A percentile compares a stretch with the other conserved stretches of the same genome.
Evolutionary conservation across 2,888 invertebrate species (phyloP).

Genomic region (Myopa tessellatipennis): DNA sequence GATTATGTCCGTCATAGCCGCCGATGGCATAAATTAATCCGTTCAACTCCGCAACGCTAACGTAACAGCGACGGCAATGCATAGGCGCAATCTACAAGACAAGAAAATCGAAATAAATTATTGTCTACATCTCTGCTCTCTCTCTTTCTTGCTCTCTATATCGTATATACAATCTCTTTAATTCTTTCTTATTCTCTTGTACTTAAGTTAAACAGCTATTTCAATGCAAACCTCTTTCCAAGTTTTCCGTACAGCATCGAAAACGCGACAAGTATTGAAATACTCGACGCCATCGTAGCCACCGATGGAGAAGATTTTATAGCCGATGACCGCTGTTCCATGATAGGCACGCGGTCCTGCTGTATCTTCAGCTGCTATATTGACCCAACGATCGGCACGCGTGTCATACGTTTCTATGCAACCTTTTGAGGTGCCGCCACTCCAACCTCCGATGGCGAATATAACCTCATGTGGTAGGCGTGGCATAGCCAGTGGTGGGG

Average conservation of each 20-base stretch:
- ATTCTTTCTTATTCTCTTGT: neutral
- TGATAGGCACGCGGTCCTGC: slow-evolving; percentile 91
- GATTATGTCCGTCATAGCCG: slow-evolving; percentile 86
- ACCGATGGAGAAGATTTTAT: slow-evolving; percentile 88
- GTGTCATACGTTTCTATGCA: slow-evolving; percentile 91
- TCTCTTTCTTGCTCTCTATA: no score
- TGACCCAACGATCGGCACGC: slow-evolving; percentile 88
- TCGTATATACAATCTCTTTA: neutral
- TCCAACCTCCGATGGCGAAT: slow-evolving; percentile 87
- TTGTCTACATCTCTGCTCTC: neutral
- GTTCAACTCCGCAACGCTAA: slow-evolving; percentile 83
- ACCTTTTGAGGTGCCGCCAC: slow-evolving; percentile 70
- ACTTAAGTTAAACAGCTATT: neutral
- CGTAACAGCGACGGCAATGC: slow-evolving; percentile 89
- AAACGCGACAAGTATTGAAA: slow-evolving; percentile 88
- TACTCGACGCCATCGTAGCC: slow-evolving; percentile 88
- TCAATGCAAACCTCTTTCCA: slow-evolving; percentile 78
- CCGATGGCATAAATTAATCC: slow-evolving; percentile 88
- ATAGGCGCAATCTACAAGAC: slow-evolving; percentile 79
- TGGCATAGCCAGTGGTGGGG: slow-evolving; percentile 85
- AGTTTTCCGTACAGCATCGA: slow-evolving; percentile 83
- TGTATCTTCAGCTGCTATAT: slow-evolving; percentile 77
- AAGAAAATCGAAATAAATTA: neutral
- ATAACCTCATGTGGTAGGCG: slow-evolving; percentile 89
- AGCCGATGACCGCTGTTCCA: slow-evolving; percentile 89